A percentile compares a stretch with the other conserved stretches of the same genome.
Conservation (phyloP, 2,113 vertebrate genomes). For the Gallinago undulata region DNA sequence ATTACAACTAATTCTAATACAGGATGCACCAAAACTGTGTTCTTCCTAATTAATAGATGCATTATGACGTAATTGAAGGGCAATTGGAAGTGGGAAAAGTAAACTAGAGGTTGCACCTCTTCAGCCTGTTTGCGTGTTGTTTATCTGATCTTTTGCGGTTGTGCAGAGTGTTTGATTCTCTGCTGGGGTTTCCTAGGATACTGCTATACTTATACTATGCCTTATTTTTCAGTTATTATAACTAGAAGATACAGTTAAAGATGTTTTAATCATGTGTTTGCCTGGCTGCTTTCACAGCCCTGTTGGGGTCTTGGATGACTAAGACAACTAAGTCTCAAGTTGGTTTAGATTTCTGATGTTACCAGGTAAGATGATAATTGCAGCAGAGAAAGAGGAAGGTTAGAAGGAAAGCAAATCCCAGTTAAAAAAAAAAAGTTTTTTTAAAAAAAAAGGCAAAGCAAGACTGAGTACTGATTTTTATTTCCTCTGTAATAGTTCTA, state of each 20-base stretch:
- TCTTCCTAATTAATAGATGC: not conserved
- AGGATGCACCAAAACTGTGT: not conserved
- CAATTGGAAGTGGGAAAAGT: not conserved
- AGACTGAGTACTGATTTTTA: not conserved
- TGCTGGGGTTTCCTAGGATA: not conserved
- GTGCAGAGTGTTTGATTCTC: not conserved
- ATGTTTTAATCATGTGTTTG: not conserved
- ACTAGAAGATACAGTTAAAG: not conserved
- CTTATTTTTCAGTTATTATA: not conserved
- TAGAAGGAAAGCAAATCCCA: not conserved
- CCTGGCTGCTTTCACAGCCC: not conserved
- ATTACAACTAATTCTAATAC: not conserved
- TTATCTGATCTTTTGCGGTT: not conserved
- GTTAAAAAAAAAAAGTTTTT: not conserved
- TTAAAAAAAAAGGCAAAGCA: not conserved
- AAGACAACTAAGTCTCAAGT: not conserved
- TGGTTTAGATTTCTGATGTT: not conserved
- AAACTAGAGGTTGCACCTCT: not conserved
- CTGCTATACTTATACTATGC: not conserved
- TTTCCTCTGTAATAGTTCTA: not conserved
- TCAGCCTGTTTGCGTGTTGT: not conserved
- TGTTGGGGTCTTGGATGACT: no score
- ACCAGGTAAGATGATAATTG: not conserved
- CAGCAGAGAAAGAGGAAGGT: not conserved
- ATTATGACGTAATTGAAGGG: not conserved